A percentile compares a stretch with the other conserved stretches of the same genome.
Evolutionary conservation across 2,888 invertebrate species (phyloP).

Genomic region (Tineola bisselliella): DNA sequence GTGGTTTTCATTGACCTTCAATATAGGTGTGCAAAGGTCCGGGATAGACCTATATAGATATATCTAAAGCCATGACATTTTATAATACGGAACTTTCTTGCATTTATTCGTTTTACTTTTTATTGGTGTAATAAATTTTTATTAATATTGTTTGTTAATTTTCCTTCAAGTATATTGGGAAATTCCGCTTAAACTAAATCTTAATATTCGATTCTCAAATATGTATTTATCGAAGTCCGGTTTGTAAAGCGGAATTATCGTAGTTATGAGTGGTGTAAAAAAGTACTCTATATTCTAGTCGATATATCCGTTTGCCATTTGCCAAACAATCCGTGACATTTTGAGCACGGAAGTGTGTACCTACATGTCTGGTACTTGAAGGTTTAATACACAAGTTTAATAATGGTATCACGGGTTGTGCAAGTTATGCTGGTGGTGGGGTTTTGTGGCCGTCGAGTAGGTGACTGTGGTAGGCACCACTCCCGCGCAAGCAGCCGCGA

Average conservation of each 20-base stretch:
- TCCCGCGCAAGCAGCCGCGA: constrained; percentile 47
- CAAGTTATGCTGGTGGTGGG: constrained; percentile 6
- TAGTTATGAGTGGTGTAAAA: background rate
- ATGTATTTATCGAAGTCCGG: background rate
- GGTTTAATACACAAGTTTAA: constrained; percentile 12
- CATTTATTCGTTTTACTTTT: background rate
- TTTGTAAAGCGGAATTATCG: background rate
- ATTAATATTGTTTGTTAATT: background rate
- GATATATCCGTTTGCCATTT: constrained; percentile 5
- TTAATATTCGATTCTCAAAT: background rate
- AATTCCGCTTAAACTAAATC: too few relatives aligned
- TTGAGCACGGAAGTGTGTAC: constrained; percentile 24
- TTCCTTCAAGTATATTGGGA: too few relatives aligned
- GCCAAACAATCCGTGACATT: constrained; percentile 51
- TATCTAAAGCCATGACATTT: constrained; percentile 46
- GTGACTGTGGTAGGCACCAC: constrained; percentile 22
- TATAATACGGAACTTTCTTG: constrained; percentile 24
- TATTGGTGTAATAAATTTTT: background rate
- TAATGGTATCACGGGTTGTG: constrained; percentile 13
- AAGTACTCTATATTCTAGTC: constrained; percentile 1
- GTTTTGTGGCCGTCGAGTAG: background rate
- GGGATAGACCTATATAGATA: constrained; percentile 1
- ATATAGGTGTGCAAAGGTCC: background rate
- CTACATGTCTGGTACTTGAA: background rate
- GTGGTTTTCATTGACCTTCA: background rate